A percentile compares a stretch with the other conserved stretches of the same genome.
These are phyloP conservation scores for Leuctra nigra DNA, from an alignment of 2,888 invertebrate genomes.

Conservation along the genomic window DNA sequence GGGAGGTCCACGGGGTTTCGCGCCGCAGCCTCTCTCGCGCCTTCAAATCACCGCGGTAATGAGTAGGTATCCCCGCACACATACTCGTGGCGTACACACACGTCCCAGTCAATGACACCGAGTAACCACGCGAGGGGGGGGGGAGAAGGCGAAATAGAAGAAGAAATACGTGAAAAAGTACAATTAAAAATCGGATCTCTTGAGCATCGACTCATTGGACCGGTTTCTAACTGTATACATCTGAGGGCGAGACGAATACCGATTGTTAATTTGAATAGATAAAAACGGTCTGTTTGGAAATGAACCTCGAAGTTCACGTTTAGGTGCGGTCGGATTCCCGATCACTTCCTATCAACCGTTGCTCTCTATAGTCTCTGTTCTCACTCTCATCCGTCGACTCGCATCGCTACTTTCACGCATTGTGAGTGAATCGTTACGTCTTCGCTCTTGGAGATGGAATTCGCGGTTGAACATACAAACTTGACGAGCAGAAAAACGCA, in stretches of 20 bases:
- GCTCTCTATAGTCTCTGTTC: background rate
- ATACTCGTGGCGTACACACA: constrained; percentile 10
- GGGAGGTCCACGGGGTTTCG: too few species aligned
- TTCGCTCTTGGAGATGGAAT: too few species aligned
- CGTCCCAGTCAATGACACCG: constrained; percentile 12
- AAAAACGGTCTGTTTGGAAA: constrained; percentile 14
- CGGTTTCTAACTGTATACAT: constrained; percentile 10
- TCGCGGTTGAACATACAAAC: too few species aligned
- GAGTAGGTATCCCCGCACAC: background rate
- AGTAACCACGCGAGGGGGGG: constrained; percentile 9
- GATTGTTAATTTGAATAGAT: constrained; percentile 3
- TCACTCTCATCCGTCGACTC: too few species aligned
- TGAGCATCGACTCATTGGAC: constrained; percentile 4
- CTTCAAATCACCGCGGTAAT: too few species aligned
- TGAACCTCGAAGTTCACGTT: constrained; percentile 3
- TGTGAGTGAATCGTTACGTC: too few species aligned
- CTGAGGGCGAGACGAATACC: background rate
- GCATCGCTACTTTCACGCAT: constrained; percentile 8
- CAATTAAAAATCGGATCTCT: constrained; percentile 8
- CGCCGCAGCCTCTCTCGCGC: too few species aligned
- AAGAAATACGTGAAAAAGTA: constrained; percentile 4
- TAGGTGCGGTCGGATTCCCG: constrained; percentile 3
- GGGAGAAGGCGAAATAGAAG: background rate
- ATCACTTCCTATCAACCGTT: too few species aligned
- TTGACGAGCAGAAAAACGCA: too few species aligned